These are phyloP conservation scores for Meiosimyza decipiens DNA, from an alignment of 2,888 invertebrate genomes.

Conservation along the genomic window DNA sequence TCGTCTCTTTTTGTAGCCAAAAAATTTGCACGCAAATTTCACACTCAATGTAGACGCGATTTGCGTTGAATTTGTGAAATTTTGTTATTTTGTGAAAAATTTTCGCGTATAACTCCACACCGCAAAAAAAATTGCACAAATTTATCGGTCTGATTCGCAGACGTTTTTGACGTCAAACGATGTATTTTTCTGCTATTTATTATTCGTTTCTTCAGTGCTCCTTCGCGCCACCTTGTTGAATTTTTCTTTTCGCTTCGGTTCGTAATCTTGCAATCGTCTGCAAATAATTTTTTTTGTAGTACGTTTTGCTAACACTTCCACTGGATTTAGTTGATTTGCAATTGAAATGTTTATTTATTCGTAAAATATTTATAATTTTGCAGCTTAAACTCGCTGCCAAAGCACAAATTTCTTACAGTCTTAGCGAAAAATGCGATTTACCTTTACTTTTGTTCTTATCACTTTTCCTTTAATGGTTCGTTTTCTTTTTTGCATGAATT, in stretches of 20 bases:
- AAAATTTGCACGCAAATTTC: constrained; percentile 9
- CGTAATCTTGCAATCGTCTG: constrained; percentile 27
- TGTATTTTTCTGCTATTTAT: neutral
- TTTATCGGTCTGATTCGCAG: constrained; percentile 16
- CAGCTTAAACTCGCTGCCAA: constrained; percentile 52
- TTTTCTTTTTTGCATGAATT: too few species aligned
- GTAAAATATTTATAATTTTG: constrained; percentile 46
- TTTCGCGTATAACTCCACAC: neutral
- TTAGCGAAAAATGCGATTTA: constrained; percentile 55
- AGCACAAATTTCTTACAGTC: constrained; percentile 49
- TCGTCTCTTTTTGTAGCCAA: constrained; percentile 20
- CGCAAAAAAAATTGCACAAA: neutral
- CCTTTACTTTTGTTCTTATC: neutral
- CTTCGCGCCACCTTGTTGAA: constrained; percentile 1
- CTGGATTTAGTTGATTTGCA: neutral
- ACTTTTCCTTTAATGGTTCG: too few species aligned
- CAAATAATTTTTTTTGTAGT: neutral
- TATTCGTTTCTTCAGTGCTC: constrained; percentile 6
- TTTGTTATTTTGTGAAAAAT: neutral
- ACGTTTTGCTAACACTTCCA: neutral
- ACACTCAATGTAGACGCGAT: constrained; percentile 18
- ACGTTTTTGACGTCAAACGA: neutral
- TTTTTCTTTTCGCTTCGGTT: constrained; percentile 40
- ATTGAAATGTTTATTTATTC: neutral
- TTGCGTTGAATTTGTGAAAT: constrained; percentile 1